Evolutionary conservation across 2,888 invertebrate genomes (phyloP), one percentile per base, ranked within the genome.

Genomic region (Tholera decimalis): DNA sequence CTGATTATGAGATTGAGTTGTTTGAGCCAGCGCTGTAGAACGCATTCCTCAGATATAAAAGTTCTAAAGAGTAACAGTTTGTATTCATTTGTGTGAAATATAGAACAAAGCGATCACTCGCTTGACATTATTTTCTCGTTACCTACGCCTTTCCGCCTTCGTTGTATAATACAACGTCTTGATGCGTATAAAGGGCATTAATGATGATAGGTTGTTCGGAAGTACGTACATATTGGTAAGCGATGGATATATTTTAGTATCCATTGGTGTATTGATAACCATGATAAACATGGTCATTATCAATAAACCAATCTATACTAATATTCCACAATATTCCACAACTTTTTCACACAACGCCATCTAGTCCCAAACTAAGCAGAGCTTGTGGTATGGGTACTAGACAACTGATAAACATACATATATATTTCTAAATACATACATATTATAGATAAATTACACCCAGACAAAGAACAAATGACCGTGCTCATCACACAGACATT

Each of bases 81-180:
- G 46, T 69, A 47, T 62, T 75, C 54, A 77, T 57, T 54, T 62
- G 44, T 77, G 66, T 77, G 57, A 78, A 74, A 74, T 71, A 74
- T 55, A 63, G 64, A 53, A 54, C 63, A 54, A 53, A 49, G 53
- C 41, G 49, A 44, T 73, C 49, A 44, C 53, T 72, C 55, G 37
- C 41, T 41, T 57, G 22, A 24, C 54, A 61, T 68, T 53, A 61
- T 46, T 67, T 63, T 69, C 46, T 51, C 51, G 56, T 58, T 58
- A n/a, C n/a, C n/a, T n/a, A 69, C 43, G 56, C 37, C 20, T 61
- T 66, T 43, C 55, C 43, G 37, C 46, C 22, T 54, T 71, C 57
- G 18, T 60, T 35, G 24, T 55, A 49, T 57, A 47, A 41, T 44
- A 58, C 60, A 51, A 43, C 22, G 26, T 43, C 35, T 22, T 30